These are phyloP conservation scores for Drosophila fuyamai DNA, from an alignment of 1,140 invertebrate genomes.

Conservation along the genomic window DNA sequence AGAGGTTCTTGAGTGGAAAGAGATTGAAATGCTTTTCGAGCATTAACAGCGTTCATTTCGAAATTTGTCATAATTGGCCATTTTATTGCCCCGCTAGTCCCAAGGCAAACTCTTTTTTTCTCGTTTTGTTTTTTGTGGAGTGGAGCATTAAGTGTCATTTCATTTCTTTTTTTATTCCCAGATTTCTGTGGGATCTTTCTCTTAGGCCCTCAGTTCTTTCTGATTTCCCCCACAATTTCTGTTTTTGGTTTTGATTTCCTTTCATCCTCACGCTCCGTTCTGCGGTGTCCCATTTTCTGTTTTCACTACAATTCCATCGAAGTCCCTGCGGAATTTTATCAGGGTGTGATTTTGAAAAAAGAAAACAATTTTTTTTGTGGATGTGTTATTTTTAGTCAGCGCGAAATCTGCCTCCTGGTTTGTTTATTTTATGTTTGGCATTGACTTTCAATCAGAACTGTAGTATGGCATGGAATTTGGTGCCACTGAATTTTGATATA, in stretches of 20 bases:
- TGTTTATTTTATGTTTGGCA: constrained; percentile 18
- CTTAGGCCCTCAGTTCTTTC: constrained; percentile 1
- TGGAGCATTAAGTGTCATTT: constrained; percentile 46
- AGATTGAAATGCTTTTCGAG: constrained; percentile 31
- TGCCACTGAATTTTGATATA: neutral
- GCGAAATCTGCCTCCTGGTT: constrained; percentile 28
- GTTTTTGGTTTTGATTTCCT: constrained; percentile 52
- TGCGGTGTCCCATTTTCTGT: constrained; percentile 45
- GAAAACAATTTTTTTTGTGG: constrained; percentile 13
- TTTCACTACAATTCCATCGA: constrained; percentile 58
- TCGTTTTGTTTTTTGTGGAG: constrained; percentile 23
- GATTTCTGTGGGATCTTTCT: constrained; percentile 50
- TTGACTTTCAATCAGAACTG: constrained; percentile 17
- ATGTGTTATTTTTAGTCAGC: constrained; percentile 68
- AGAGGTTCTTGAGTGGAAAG: constrained; percentile 48
- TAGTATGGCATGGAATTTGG: neutral
- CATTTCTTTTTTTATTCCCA: constrained; percentile 33
- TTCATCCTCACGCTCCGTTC: constrained; percentile 36
- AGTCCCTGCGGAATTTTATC: constrained; percentile 31
- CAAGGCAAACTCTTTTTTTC: constrained; percentile 13
- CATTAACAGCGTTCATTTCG: constrained; percentile 60
- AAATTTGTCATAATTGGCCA: constrained; percentile 81
- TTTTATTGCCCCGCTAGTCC: constrained; percentile 48
- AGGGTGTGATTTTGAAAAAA: constrained; percentile 15
- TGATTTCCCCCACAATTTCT: constrained; percentile 32